phyloP scores from a whole-genome alignment of 2,888 invertebrate species.

The Seira musarum region DNA sequence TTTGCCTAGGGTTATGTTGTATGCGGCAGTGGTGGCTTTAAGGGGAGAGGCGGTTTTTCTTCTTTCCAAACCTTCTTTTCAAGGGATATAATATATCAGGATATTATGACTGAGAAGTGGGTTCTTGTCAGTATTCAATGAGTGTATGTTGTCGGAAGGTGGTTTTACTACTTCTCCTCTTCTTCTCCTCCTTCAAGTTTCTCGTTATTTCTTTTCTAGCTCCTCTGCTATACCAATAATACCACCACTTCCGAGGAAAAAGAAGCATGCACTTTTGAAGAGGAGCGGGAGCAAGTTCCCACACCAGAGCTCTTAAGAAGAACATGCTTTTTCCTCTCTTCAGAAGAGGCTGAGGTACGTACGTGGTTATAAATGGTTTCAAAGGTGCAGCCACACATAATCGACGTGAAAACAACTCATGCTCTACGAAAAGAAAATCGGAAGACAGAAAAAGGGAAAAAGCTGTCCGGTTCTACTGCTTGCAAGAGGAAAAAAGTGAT shows the following conservation, averaged over 20 bases:
- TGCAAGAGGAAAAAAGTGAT: conserved; percentile 21
- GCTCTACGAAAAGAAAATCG: conserved; percentile 18
- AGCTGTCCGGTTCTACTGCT: too few species aligned
- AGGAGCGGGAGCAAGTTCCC: not conserved
- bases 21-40: too few species aligned
- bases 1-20: too few species aligned
- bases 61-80: too few species aligned
- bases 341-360: not conserved
- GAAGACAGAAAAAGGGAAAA: conserved; percentile 3
- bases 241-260: conserved; percentile 1
- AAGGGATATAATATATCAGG: too few species aligned
- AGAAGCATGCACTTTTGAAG: conserved; percentile 6
- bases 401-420: not conserved
- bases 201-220: not conserved
- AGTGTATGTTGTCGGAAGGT: conserved; percentile 48
- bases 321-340: not conserved
- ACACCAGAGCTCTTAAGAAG: conserved; percentile 10
- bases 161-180: conserved; percentile 34
- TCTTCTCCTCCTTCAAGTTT: not conserved
- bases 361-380: conserved; percentile 25
- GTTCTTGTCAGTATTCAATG: conserved; percentile 44
- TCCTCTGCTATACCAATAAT: too few species aligned
- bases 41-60: too few species aligned
- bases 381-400: not conserved
- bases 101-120: conserved; percentile 38